Base-by-base conservation (phyloP, 2,797 vertebrate genomes). In the Hirundo rustica region DNA sequence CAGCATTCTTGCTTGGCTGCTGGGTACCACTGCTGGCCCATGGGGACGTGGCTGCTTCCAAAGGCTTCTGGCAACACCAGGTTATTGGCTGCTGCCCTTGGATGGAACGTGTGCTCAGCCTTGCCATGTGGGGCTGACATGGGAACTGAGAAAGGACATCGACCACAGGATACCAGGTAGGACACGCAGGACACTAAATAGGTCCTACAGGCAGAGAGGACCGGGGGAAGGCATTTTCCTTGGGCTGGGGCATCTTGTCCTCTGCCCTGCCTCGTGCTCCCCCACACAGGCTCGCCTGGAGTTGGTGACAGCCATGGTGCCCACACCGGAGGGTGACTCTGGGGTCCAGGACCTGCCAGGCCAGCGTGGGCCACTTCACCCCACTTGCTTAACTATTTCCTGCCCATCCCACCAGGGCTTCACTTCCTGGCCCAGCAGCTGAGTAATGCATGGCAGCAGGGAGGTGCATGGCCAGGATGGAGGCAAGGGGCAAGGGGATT, bases 351-450 rank as follows among this genome's bases (percentile, higher is more conserved):
- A 91, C 85, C 83, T 96, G 93, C 72, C 36, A 30, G 80, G 88
- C 76, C 77, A 86, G 83, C 7, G 0, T 4, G 3, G 79, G 29
- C 66, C 93, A 83, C 47, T 80, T 85, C 67, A 53, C 9, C 5
- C 67, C 62, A 40, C 51, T 68, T 80, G 85, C 78, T 92, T 89
- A 93, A 94, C 66, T 85, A 62, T 89, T 94, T 87, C 88, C 92
- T 95, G 93, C 92, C 91, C 89, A 84, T 96, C 93, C 94, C 62
- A 2, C 9, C 4, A 1, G 38, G 40, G 74, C 82, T 96, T 95
- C 83, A 79, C 85, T 96, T 96, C 88, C 91, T 96, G 87, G 57
- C 50, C 0, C 3, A 62, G 75, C 8, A 4, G 54, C 88, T 97
- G 93, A 93, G 94, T 84, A 90, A 96, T 29, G 10, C 32, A 54